Percentiles rank a stretch among this genome's conserved stretches.
Evolutionary conservation across 2,113 vertebrate species (phyloP).

Genomic region (Acanthochromis polyacanthus): DNA sequence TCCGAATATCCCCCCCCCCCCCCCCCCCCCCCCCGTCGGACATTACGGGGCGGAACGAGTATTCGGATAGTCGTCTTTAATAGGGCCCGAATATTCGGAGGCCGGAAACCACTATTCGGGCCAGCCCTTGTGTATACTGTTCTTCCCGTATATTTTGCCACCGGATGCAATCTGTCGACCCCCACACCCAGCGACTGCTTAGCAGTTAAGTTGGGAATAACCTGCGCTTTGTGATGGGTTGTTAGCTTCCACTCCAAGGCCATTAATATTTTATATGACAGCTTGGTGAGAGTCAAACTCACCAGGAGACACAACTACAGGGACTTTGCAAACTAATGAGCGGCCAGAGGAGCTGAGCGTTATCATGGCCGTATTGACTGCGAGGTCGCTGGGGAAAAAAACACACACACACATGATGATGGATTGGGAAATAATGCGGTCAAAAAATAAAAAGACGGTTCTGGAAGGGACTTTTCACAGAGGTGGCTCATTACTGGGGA

Average conservation of each 20-base stretch:
- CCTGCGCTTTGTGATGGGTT: constrained; percentile 46
- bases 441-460: constrained; percentile 20
- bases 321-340: constrained; percentile 80
- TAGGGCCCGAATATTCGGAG: too few relatives aligned
- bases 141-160: constrained; percentile 8
- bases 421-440: constrained; percentile 44
- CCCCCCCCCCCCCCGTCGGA: too few relatives aligned
- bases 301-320: constrained; percentile 69
- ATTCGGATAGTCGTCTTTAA: too few relatives aligned
- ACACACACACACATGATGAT: constrained; percentile 44
- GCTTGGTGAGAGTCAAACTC: constrained; percentile 59
- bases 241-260: constrained; percentile 65
- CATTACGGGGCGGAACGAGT: too few relatives aligned
- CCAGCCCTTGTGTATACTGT: constrained; percentile 5
- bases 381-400: constrained; percentile 28
- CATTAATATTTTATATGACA: constrained; percentile 75
- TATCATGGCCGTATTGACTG: constrained; percentile 66
- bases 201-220: constrained; percentile 57
- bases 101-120: too few relatives aligned
- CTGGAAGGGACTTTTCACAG: constrained; percentile 30
- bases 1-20: too few relatives aligned
- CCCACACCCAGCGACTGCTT: constrained; percentile 1
- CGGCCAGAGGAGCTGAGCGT: constrained; percentile 57
- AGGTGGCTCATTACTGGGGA: constrained; percentile 56
- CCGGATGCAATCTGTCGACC: constrained; percentile 53